Evolutionary conservation across 2,888 invertebrate species (phyloP).

Genomic region (Rhorus exstirpatorius): DNA sequence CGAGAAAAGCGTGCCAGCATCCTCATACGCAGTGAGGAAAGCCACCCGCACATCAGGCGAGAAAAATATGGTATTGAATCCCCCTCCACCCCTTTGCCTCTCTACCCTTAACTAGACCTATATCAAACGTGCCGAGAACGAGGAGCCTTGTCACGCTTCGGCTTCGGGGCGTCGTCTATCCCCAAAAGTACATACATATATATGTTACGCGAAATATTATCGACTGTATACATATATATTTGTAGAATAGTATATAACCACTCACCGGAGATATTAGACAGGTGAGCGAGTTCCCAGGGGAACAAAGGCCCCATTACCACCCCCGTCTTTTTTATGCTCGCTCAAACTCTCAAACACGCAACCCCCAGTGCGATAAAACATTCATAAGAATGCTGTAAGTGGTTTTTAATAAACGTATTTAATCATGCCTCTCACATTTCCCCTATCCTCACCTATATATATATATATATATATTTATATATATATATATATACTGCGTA

Average conservation of each 20-base stretch:
- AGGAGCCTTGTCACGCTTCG: slow-evolving; percentile 38
- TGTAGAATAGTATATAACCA: slow-evolving; percentile 77
- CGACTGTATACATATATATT: slow-evolving; percentile 51
- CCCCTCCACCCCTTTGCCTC: neutral
- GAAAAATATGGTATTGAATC: slow-evolving; percentile 12
- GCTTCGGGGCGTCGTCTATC: slow-evolving; percentile 36
- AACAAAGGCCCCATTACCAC: slow-evolving; percentile 84
- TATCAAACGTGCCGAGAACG: slow-evolving; percentile 35
- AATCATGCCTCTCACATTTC: slow-evolving; percentile 82
- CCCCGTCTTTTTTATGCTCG: slow-evolving; percentile 75
- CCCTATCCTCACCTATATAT: neutral
- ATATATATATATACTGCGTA: slow-evolving; percentile 58
- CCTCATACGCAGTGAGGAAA: slow-evolving; percentile 6
- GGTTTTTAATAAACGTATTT: slow-evolving; percentile 84
- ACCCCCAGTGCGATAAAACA: slow-evolving; percentile 77
- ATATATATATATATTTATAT: too few species aligned
- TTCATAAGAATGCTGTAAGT: slow-evolving; percentile 82
- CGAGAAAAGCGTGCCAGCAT: slow-evolving; percentile 32
- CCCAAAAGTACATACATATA: slow-evolving; percentile 25
- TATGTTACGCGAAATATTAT: slow-evolving; percentile 11
- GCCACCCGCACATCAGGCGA: slow-evolving; percentile 44
- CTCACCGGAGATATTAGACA: slow-evolving; percentile 84
- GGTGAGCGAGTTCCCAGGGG: slow-evolving; percentile 83
- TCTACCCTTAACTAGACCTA: slow-evolving; percentile 31
- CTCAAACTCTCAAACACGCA: slow-evolving; percentile 69